Percentiles rank a stretch among this genome's conserved stretches.
These are phyloP conservation scores for Heliconius nattereri DNA, from an alignment of 1,140 invertebrate genomes.

Conservation along the genomic window DNA sequence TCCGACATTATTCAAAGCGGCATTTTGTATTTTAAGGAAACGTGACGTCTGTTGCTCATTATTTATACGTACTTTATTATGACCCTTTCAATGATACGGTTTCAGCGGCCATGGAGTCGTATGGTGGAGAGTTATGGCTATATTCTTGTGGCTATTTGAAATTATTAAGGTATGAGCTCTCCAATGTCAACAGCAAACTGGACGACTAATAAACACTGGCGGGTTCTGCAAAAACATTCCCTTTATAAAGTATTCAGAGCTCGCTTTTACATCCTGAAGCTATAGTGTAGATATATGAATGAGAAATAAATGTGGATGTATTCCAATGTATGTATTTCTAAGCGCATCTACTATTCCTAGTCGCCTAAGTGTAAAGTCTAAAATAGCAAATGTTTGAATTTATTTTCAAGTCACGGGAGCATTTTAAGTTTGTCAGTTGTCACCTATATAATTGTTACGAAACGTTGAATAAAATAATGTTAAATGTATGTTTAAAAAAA, in stretches of 20 bases:
- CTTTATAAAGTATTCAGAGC: constrained; percentile 20
- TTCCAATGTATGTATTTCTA: not conserved
- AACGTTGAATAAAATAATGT: not conserved
- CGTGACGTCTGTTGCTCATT: constrained; percentile 29
- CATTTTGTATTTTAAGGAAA: constrained; percentile 42
- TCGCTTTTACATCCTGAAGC: not conserved
- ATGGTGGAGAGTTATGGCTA: not conserved
- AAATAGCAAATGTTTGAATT: not conserved
- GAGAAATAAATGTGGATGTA: not conserved
- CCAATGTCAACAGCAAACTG: constrained; percentile 7
- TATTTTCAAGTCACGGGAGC: not conserved
- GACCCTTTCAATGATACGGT: not conserved
- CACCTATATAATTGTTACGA: not conserved
- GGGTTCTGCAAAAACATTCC: constrained; percentile 21
- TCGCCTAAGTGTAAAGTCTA: not conserved
- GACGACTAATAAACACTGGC: constrained; percentile 18
- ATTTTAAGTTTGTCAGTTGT: not conserved
- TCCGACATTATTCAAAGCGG: constrained; percentile 54
- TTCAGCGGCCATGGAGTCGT: not conserved
- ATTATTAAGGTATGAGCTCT: constrained; percentile 11
- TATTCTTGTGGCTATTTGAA: not conserved
- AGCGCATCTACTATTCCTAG: not conserved
- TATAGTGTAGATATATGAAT: not conserved
- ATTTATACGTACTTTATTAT: constrained; percentile 39
- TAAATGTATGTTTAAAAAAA: no score